Evolutionary conservation across 2,888 invertebrate species (phyloP), one percentile per base, ranked within the genome.

Genomic region (Yponomeuta sedellus): DNA sequence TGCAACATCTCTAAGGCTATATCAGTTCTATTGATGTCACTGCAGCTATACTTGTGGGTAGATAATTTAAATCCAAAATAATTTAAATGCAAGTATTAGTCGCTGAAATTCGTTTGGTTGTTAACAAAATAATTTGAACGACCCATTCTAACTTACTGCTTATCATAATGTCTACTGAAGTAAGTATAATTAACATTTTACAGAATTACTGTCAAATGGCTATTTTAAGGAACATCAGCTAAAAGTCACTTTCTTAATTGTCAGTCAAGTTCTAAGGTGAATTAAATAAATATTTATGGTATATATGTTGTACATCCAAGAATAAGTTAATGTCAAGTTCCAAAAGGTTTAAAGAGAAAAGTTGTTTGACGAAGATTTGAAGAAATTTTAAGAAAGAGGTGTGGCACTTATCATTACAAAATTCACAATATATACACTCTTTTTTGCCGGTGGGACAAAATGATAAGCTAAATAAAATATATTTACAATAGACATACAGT

Each of bases 381-480:
- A 59, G 25, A 34, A 34, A 34, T 59, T 20, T 59, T 1, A 20
- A 58, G 59, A 10, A 4, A 25, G 11, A 52, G 44, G 44, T 52
- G 44, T 52, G 16, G 44, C 44, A 52, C 44, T 52, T 52, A 52
- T 52, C 8, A 52, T 52, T 52, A 52, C 44, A 16, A 52, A 52
- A 52, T 52, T 52, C 44, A 52, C 44, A 52, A 52, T 52, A 52
- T 52, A 16, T 52, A 66, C 64, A 56, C 52, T 61, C 19, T 20
- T 57, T 72, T 73, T 77, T 77, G 78, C 80, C 77, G 86, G 87
- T 86, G 87, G 86, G 85, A 86, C 85, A 81, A 82, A 82, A 81
- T 79, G 75, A 82, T 83, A 85, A 79, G 75, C 79, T 82, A 81
- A 74, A 66, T 63, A 74, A 72, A 81, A 40, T 25, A 67, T 68